Evolutionary conservation across 1,140 invertebrate genomes (phyloP).

Genomic region (Theocolax elegans): DNA sequence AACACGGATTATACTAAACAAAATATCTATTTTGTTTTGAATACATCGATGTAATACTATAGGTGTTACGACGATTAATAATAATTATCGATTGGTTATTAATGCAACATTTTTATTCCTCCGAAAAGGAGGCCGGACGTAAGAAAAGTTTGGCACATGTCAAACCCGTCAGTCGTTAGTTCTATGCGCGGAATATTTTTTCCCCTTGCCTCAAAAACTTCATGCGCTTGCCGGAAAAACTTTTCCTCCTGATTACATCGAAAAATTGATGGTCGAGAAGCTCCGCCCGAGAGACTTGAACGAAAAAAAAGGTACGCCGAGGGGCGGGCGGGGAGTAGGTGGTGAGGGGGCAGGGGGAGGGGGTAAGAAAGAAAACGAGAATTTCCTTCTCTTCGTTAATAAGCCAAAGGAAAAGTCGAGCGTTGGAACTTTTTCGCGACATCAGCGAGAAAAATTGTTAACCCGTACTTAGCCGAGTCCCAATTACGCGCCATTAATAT

Average conservation of each 20-base stretch:
- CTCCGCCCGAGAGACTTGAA: neutral
- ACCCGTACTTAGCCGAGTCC: slow-evolving; percentile 1
- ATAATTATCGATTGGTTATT: no score
- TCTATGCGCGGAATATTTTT: no score
- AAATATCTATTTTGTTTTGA: no score
- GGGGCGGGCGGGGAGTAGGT: neutral
- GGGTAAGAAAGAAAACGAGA: slow-evolving; percentile 5
- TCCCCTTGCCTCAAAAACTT: slow-evolving; percentile 7
- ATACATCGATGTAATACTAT: no score
- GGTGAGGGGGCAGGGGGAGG: neutral
- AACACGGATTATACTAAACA: no score
- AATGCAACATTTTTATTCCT: no score
- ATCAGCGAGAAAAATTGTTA: slow-evolving; percentile 37
- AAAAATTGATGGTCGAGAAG: slow-evolving; percentile 28
- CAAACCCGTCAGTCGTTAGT: no score
- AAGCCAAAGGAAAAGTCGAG: slow-evolving; percentile 23
- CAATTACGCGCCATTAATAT: slow-evolving; percentile 36
- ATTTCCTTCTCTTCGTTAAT: slow-evolving; percentile 24
- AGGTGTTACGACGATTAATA: no score
- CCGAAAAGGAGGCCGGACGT: no score
- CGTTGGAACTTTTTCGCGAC: slow-evolving; percentile 17
- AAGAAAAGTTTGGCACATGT: slow-evolving; percentile 18
- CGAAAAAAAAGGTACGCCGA: neutral
- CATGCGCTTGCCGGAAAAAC: neutral
- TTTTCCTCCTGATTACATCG: slow-evolving; percentile 32